phyloP scores from a whole-genome alignment of 2,113 vertebrate species.

The Carassius auratus region DNA sequence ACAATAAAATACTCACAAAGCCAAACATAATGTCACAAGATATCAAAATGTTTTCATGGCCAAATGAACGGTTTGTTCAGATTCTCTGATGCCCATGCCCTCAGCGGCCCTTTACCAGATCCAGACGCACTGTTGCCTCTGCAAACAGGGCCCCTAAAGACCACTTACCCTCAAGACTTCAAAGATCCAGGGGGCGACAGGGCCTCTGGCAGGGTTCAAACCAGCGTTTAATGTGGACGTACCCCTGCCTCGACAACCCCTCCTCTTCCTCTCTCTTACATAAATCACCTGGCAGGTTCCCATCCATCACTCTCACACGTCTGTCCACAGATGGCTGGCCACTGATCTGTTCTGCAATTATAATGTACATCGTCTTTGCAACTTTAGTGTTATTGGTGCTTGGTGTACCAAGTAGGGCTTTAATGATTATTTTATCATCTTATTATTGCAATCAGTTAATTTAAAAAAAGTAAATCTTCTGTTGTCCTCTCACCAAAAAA shows the following conservation, averaged over 20 bases:
- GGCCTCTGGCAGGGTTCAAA: constrained; percentile 20
- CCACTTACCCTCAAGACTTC: constrained; percentile 22
- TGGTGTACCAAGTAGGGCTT: too few species aligned
- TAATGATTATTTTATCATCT: too few species aligned
- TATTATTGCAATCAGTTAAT: too few species aligned
- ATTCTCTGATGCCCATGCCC: background rate
- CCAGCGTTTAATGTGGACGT: constrained; percentile 32
- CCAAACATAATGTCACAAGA: background rate
- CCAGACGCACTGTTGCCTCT: constrained; percentile 13
- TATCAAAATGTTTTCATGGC: background rate
- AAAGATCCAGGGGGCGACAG: constrained; percentile 14
- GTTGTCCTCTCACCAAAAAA: too few species aligned
- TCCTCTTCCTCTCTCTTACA: background rate
- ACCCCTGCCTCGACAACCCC: background rate
- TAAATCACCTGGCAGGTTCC: constrained; percentile 30
- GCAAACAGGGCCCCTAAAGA: constrained; percentile 31
- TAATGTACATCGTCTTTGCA: background rate
- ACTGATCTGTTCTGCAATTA: background rate
- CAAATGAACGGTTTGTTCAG: background rate
- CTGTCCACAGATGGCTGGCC: background rate
- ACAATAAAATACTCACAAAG: background rate
- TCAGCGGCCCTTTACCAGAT: background rate
- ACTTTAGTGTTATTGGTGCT: too few species aligned
- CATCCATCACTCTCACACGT: background rate
- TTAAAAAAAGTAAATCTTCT: too few species aligned